These are phyloP conservation scores for Antheraea yamamai DNA, from an alignment of 2,888 invertebrate genomes.

Conservation along the genomic window DNA sequence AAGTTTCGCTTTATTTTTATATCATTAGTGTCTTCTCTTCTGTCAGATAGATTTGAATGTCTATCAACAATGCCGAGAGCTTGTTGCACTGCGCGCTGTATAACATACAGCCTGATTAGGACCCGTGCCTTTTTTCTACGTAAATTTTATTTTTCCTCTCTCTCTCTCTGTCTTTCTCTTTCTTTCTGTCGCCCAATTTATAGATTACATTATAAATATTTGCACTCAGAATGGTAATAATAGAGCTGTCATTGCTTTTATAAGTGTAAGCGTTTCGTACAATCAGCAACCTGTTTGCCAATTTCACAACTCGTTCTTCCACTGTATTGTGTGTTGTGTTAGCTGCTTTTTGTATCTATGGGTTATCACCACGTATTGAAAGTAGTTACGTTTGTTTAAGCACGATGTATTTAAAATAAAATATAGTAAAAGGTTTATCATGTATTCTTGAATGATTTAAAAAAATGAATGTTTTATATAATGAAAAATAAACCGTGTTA, in stretches of 20 bases:
- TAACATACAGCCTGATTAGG: conserved; percentile 20
- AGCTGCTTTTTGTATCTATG: conserved; percentile 82
- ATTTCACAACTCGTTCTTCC: conserved; percentile 80
- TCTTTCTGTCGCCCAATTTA: conserved; percentile 60
- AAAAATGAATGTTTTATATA: conserved; percentile 17
- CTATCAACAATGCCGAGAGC: conserved; percentile 54
- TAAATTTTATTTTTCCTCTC: conserved; percentile 31
- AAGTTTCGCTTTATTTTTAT: conserved; percentile 76
- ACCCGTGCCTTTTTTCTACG: conserved; percentile 38
- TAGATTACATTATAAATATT: conserved; percentile 63
- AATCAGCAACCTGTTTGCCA: conserved; percentile 78
- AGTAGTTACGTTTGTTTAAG: conserved; percentile 71
- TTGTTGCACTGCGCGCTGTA: conserved; percentile 50
- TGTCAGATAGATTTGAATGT: conserved; percentile 57
- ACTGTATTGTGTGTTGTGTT: conserved; percentile 82
- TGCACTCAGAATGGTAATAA: conserved; percentile 80
- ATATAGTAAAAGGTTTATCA: conserved; percentile 7
- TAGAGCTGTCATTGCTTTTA: conserved; percentile 82
- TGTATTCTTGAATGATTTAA: conserved; percentile 30
- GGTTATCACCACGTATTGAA: conserved; percentile 77
- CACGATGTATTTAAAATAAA: conserved; percentile 50
- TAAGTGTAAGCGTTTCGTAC: conserved; percentile 80
- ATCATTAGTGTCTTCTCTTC: conserved; percentile 69
- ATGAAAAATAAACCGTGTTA: conserved; percentile 17
- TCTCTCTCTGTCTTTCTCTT: conserved; percentile 64